phyloP scores from a whole-genome alignment of 2,113 vertebrate species.

The Sinocyclocheilus maitianheensis region DNA sequence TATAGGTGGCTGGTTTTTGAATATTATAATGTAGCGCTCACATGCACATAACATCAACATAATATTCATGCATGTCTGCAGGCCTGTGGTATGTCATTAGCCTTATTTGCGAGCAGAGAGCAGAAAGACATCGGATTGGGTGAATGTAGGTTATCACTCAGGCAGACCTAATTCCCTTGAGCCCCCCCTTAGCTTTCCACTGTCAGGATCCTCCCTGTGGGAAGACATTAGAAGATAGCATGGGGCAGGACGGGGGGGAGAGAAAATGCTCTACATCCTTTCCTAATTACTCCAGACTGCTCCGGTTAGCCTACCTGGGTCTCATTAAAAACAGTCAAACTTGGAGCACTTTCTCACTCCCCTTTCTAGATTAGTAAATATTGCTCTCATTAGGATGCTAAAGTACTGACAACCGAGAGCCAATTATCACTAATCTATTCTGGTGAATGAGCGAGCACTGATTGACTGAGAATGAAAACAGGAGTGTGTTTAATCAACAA shows the following conservation, averaged over 20 bases:
- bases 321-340: slow-evolving; percentile 4
- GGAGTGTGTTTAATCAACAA: neutral
- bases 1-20: slow-evolving; percentile 27
- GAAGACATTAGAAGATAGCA: slow-evolving; percentile 57
- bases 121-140: slow-evolving; percentile 45
- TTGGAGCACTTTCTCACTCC: neutral
- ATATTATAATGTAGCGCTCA: neutral
- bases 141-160: slow-evolving; percentile 76
- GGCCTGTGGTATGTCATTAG: slow-evolving; percentile 68
- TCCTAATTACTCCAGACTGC: slow-evolving; percentile 27
- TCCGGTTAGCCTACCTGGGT: slow-evolving; percentile 19
- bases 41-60: slow-evolving; percentile 4
- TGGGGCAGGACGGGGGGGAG: neutral
- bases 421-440: slow-evolving; percentile 40
- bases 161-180: slow-evolving; percentile 71
- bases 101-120: slow-evolving; percentile 60
- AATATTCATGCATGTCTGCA: slow-evolving; percentile 53
- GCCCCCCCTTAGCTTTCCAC: slow-evolving; percentile 68
- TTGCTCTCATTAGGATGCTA: slow-evolving; percentile 29
- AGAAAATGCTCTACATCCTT: slow-evolving; percentile 66
- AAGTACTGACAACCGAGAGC: slow-evolving; percentile 23
- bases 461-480: slow-evolving; percentile 20
- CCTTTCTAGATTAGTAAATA: slow-evolving; percentile 27
- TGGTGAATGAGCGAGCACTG: slow-evolving; percentile 23
- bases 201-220: slow-evolving; percentile 67